Percentiles rank a stretch among this genome's conserved stretches.
These are phyloP conservation scores for Drosophila nigrodunni DNA, from an alignment of 1,140 invertebrate genomes.

Conservation along the genomic window DNA sequence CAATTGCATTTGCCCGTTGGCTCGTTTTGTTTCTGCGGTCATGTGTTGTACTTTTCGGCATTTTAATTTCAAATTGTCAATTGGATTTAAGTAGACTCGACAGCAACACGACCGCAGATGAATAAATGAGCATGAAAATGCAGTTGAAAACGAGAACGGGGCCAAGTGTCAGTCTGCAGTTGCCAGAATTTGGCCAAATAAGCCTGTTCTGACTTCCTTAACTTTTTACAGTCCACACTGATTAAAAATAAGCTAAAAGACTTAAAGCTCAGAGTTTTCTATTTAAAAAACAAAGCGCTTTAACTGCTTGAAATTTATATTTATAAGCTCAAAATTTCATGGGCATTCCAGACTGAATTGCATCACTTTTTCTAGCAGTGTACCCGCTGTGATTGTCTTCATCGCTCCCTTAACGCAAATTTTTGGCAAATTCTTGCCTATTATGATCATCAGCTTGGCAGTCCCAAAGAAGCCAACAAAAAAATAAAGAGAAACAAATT, in stretches of 20 bases:
- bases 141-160: neutral
- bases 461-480: neutral
- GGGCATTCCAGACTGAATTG: too few relatives aligned
- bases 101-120: conserved; percentile 55
- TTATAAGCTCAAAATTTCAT: too few relatives aligned
- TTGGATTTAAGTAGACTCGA: conserved; percentile 79
- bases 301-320: too few relatives aligned
- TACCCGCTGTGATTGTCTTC: conserved; percentile 58
- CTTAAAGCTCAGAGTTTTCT: too few relatives aligned
- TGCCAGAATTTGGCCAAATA: conserved; percentile 28
- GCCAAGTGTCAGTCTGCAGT: neutral
- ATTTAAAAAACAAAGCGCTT: too few relatives aligned
- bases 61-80: conserved; percentile 84
- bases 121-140: neutral
- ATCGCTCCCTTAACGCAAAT: conserved; percentile 75
- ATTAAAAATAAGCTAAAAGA: too few relatives aligned
- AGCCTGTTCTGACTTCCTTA: neutral
- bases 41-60: conserved; percentile 75
- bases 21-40: conserved; percentile 59
- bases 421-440: conserved; percentile 70
- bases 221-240: neutral
- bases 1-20: conserved; percentile 38
- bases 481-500: neutral
- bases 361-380: neutral
- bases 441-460: conserved; percentile 50